Evolutionary conservation across 2,888 invertebrate genomes (phyloP), one percentile per base, ranked within the genome.

Genomic region (Caenorhabditis sp.): DNA sequence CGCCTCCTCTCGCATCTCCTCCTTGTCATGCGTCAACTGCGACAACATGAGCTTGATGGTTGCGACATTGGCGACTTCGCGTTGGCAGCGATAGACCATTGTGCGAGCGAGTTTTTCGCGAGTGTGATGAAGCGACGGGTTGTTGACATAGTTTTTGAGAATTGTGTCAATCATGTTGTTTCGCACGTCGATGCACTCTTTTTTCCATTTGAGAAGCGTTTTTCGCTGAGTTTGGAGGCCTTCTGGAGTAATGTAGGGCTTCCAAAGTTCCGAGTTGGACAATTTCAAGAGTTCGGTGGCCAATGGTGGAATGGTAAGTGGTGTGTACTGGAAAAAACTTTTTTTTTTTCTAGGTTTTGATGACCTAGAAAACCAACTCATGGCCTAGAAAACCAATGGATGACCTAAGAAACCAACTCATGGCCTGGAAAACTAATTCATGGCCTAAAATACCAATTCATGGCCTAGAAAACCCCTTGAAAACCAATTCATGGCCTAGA

Each of bases 11-110:
- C 81, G 52, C 57, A 59, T 59, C 8, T 66, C 52, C 23, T 67
- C 61, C 7, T 78, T 70, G 12, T 78, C 78, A 53, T 70, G 70
- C 3, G 58, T 56, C 54, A 81, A 25, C 25, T 74, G 77, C 5
- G 25, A 50, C 1, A 65, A 23, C 27, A 69, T 20, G 7, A 68
- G 54, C 36, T 50, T 43, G 27, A 78, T 76, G 5, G 73, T 78
- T 20, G 31, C 50, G 8, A 52, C 61, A 54, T 78, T 70, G 4
- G 67, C 67, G 25, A 50, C 49, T 20, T 70, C 62, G 21, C 72
- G 49, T 52, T 73, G 72, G 8, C 59, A 63, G 8, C 56, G 25
- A 59, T 69, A 76, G 1, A 62, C 27, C 76, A 76, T 78, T 0
- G 73, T 63, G 21, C 68, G 50, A 0, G 70, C 60, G 56, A 78